Evolutionary conservation across 2,888 invertebrate species (phyloP).

Genomic region (Harpalus rubripes): DNA sequence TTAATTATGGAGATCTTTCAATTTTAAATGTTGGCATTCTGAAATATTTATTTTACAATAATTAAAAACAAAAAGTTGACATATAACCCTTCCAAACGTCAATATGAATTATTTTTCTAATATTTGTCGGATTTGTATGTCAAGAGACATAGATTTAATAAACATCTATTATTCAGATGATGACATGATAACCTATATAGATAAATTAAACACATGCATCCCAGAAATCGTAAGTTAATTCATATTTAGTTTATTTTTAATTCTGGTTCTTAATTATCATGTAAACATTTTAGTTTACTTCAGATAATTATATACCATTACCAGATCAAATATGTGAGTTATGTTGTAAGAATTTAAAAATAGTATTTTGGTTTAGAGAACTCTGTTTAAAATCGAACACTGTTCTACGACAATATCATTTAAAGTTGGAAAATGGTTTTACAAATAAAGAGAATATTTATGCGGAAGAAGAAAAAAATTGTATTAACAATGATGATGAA

Average conservation of each 20-base stretch:
- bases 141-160: constrained; percentile 56
- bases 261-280: constrained; percentile 28
- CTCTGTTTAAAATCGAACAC: constrained; percentile 60
- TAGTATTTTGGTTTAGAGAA: constrained; percentile 62
- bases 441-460: background rate
- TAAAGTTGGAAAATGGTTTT: constrained; percentile 41
- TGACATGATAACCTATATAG: constrained; percentile 56
- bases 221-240: constrained; percentile 60
- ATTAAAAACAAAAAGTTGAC: constrained; percentile 50
- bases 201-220: constrained; percentile 60
- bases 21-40: constrained; percentile 9
- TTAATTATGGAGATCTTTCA: background rate
- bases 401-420: constrained; percentile 44
- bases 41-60: constrained; percentile 34
- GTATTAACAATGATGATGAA: background rate
- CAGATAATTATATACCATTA: constrained; percentile 58
- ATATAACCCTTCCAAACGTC: constrained; percentile 51
- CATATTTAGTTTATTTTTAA: constrained; percentile 8
- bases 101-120: constrained; percentile 64
- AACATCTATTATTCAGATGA: constrained; percentile 59
- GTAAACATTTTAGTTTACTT: constrained; percentile 55
- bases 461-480: constrained; percentile 3
- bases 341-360: constrained; percentile 63
- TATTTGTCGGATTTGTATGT: constrained; percentile 64
- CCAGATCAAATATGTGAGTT: constrained; percentile 62